Conservation (phyloP, 1,140 invertebrate genomes). For the Euura lappo region DNA sequence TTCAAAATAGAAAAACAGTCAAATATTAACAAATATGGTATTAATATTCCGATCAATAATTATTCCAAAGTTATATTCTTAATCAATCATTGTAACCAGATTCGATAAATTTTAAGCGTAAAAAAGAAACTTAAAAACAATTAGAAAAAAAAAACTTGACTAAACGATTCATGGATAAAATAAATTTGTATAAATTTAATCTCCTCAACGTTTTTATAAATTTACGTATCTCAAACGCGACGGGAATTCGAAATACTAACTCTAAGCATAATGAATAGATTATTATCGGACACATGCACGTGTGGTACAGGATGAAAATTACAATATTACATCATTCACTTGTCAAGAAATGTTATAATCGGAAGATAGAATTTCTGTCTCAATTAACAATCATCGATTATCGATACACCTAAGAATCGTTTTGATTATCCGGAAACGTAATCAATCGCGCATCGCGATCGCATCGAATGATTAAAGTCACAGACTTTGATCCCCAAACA, state of each 20-base stretch:
- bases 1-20: constrained; percentile 22
- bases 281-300: neutral
- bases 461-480: no score
- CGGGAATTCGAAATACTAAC: neutral
- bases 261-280: neutral
- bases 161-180: neutral
- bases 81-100: no score
- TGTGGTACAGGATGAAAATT: neutral
- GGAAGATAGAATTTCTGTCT: neutral
- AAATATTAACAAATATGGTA: constrained; percentile 13
- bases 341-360: neutral
- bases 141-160: neutral
- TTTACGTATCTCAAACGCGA: neutral
- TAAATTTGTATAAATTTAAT: no score
- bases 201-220: neutral
- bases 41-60: constrained; percentile 17
- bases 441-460: no score
- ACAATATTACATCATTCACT: neutral
- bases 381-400: neutral
- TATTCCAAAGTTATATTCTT: constrained; percentile 4
- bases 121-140: neutral
- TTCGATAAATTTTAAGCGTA: no score
- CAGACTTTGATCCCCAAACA: neutral
- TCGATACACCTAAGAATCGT: no score
- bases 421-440: no score